Evolutionary conservation across 2,797 vertebrate species (phyloP), one percentile per base, ranked within the genome.

Genomic region (Tarsius wallacei): DNA sequence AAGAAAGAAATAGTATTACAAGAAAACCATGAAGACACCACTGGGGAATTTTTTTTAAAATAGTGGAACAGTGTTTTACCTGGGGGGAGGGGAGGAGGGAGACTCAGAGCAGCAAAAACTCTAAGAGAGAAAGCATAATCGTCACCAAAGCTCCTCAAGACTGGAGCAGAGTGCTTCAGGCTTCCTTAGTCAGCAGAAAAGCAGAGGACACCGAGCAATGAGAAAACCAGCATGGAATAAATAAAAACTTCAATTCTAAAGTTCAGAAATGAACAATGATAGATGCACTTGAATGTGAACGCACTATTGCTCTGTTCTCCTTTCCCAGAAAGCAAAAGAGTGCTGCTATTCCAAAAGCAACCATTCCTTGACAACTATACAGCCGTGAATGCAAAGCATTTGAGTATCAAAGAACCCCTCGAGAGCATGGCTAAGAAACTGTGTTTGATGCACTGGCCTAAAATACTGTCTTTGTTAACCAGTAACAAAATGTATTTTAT

Each of bases 221-320:
- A 91, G 61, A 22, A 93, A 94, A 78, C 68, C 17, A 19, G 7
- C 28, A 31, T 11, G 33, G 63, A 93, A 95, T 84, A 95, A 94
- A 95, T 93, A 87, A 84, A 94, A 96, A 77, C 4, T 53, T 87
- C 19, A 88, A 61, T 76, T 80, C 42, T 76, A 73, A 83, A 71
- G 33, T 57, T 96, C 77, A 93, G 51, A 95, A 31, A 87, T 64
- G 17, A 93, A 11, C 86, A 71, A 84, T 63, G 31, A 88, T 73
- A 77, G 64, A 51, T 33, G 31, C 33, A 63, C 1, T 22, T 77
- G n/a, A 28, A 61, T 16, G 31, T 36, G 88, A 85, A 93, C 12
- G 66, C 31, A 76, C 6, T 73, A 47, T 74, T 91, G 33, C 36
- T 94, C 63, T 19, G 11, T 9, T 15, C 28, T 22, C 2, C n/a